Evolutionary conservation across 1,140 invertebrate genomes (phyloP), one percentile per base, ranked within the genome.

Genomic region (Leptestheria dahalacensis): DNA sequence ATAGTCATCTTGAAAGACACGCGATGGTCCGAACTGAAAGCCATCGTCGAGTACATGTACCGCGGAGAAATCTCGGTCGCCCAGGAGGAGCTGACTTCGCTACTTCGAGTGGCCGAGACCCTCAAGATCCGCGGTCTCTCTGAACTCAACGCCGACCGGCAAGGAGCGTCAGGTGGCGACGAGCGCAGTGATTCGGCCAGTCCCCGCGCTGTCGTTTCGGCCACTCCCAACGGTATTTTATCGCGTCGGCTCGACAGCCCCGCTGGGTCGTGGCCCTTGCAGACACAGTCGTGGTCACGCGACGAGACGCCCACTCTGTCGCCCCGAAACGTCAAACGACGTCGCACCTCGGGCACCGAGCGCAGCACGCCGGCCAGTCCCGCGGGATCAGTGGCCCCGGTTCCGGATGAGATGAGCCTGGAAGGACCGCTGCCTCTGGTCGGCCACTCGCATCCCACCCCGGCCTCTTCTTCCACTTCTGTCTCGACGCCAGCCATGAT

Each of bases 31-130:
- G 88, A 91, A 66, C 70, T 93, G 63, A 89, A 91, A 69, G 86
- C 88, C 18, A 82, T 85, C 11, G 86, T 91, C 33, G 88, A 93
- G 69, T 93, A 91, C 68, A 91, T 92, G 88, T 92, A 92, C 75
- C 87, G 88, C 69, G 89, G 89, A 2, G 89, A 91, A 75, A 91
- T 92, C 62, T 91, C 90, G 71, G 88, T 92, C 56, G 86, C 84
- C 33, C 88, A 93, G 71, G 88, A 91, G 62, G 86, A 92, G 68
- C 88, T 92, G 64, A 83, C 86, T 24, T 87, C 88, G 0, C 71
- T 93, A 56, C 73, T 92, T 2, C 88, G 88, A 67, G 88, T 91
- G 55, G 88, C 89, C 9, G 69, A 70, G 70, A 83, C 80, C 20
- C 73, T 91, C 2, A 91, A 92, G 71, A 88, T 92, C 60, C 77